phyloP scores from a whole-genome alignment of 2,113 vertebrate species.

The Chionis minor region DNA sequence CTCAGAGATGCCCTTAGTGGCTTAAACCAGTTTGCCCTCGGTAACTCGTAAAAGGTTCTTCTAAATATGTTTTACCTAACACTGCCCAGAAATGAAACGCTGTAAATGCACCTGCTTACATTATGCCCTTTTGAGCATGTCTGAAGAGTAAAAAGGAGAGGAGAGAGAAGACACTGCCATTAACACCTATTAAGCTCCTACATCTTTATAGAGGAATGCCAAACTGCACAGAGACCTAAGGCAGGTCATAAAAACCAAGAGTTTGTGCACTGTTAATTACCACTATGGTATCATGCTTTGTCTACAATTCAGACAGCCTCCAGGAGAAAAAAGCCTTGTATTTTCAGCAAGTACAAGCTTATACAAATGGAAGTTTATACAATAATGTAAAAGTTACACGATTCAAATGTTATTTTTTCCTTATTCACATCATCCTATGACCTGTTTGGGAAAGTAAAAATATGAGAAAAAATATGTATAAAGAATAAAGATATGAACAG shows the following conservation, averaged over 20 bases:
- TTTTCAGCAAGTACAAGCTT: background rate
- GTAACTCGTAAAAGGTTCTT: background rate
- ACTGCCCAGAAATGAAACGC: background rate
- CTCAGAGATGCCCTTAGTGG: background rate
- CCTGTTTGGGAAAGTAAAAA: background rate
- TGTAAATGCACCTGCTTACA: background rate
- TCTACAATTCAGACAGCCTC: background rate
- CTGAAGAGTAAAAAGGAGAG: background rate
- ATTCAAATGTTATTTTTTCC: background rate
- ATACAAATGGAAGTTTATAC: background rate
- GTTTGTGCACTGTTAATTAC: background rate
- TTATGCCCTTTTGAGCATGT: background rate
- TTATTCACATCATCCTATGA: background rate
- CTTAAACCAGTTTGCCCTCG: background rate
- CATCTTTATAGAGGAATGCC: background rate
- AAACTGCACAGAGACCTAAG: background rate
- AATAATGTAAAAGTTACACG: background rate
- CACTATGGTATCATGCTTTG: background rate
- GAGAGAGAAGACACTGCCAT: background rate
- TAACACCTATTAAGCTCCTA: background rate
- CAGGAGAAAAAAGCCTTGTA: rapidly evolving
- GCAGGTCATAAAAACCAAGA: background rate
- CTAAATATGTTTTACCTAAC: background rate
- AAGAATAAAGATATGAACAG: background rate
- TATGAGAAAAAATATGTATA: background rate